Percentiles rank a stretch among this genome's conserved stretches.
phyloP scores from a whole-genome alignment of 2,888 invertebrate species.

The Agrotis clavis region DNA sequence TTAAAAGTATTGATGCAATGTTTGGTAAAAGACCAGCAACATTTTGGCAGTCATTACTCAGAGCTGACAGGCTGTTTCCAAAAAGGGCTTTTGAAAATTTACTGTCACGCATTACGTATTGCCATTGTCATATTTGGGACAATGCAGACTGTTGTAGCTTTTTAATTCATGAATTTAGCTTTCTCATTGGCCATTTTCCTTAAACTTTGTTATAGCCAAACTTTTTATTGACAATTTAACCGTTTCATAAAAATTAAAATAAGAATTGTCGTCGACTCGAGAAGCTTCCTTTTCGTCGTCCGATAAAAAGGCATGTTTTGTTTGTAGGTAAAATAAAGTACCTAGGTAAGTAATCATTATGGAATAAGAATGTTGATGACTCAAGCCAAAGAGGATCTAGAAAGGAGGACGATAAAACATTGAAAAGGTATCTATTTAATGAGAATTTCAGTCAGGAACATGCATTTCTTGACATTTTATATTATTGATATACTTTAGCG shows the following conservation, averaged over 20 bases:
- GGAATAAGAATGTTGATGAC: conserved; percentile 13
- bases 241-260: not conserved
- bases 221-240: no score
- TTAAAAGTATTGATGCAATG: not conserved
- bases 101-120: not conserved
- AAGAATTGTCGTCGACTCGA: not conserved
- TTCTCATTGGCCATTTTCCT: not conserved
- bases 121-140: conserved; percentile 5
- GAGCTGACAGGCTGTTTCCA: not conserved
- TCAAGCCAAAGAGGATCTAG: conserved; percentile 39
- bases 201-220: no score
- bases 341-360: not conserved
- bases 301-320: not conserved
- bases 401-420: conserved; percentile 12
- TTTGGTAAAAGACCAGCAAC: not conserved
- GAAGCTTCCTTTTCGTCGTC: not conserved
- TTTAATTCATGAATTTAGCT: not conserved
- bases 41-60: not conserved
- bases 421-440: not conserved
- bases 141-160: not conserved
- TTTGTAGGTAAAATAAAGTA: not conserved
- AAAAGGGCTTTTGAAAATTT: not conserved
- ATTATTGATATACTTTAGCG: no score
- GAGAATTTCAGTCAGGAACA: not conserved
- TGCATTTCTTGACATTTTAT: not conserved